Base-by-base conservation (phyloP, 2,113 vertebrate genomes). In the Mormoops blainvillei region DNA sequence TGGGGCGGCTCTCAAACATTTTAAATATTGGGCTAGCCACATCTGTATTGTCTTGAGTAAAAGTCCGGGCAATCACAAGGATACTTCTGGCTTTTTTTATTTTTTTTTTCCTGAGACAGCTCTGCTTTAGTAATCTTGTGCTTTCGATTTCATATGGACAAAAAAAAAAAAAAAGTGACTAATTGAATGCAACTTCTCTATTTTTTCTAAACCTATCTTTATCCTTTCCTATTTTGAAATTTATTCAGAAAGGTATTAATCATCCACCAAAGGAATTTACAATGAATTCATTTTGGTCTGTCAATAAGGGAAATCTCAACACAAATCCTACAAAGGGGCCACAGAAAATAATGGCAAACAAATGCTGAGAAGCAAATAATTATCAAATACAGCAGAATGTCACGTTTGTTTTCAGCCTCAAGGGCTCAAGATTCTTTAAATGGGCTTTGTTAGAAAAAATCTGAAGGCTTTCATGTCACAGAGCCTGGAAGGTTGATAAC, bases 331-430 rank as follows among this genome's bases (percentile, higher is more conserved):
- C 78, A 91, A 96, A 91, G 31, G 58, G 68, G 54, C 24, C 67
- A 80, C 50, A 93, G 82, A 85, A 97, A 96, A 95, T 96, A 97
- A 96, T 95, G 78, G 74, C 88, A 96, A 95, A 92, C 96, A 97
- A 97, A 98, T 97, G 98, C 81, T 95, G 70, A 93, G 88, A 92
- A 96, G 85, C 82, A 97, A 97, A 80, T 87, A 70, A 94, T 97
- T 95, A 90, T 89, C n/a, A 77, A 96, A 91, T 80, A 4, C 61
- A 91, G 73, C 45, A 94, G 63, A 93, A 92, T 89, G 87, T 97
- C 92, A 94, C 71, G 0, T 94, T 95, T 95, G 92, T 96, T 96
- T 96, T 91, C 52, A 95, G 88, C 88, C 88, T 76, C 71, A 77
- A 97, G 95, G 85, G 82, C 92, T 96, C 50, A 65, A 68, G 74